Evolutionary conservation across 2,888 invertebrate genomes (phyloP).

Genomic region (Oscheius sp.): DNA sequence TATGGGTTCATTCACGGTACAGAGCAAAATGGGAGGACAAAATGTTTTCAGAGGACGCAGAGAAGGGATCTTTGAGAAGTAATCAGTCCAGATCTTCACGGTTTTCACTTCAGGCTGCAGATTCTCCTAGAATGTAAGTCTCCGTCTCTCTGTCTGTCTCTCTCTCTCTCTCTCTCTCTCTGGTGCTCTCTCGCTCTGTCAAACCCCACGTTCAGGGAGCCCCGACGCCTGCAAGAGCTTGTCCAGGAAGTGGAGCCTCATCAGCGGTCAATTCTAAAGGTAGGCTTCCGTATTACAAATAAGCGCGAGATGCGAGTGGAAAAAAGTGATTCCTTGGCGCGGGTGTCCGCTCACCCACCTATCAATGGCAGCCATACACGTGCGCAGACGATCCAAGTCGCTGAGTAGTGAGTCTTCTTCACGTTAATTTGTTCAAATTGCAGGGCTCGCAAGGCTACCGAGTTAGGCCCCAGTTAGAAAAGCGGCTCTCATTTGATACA

Average conservation of each 20-base stretch:
- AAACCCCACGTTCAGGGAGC: conserved; percentile 3
- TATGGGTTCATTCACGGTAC: too few species aligned
- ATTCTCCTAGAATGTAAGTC: conserved; percentile 23
- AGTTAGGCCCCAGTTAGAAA: conserved; percentile 22
- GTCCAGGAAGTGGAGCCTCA: conserved; percentile 25
- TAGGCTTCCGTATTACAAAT: neutral
- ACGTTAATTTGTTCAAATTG: neutral
- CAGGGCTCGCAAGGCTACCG: conserved; percentile 29
- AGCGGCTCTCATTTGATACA: conserved; percentile 25
- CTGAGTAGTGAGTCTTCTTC: neutral
- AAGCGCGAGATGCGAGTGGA: neutral
- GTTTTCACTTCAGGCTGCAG: conserved; percentile 8
- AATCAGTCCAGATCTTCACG: conserved; percentile 17
- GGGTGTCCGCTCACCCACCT: neutral
- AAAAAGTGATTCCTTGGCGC: neutral
- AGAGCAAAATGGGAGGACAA: too few species aligned
- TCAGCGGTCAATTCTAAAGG: conserved; percentile 34
- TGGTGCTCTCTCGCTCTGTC: too few species aligned
- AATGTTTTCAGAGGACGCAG: conserved; percentile 11
- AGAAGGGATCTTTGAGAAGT: conserved; percentile 17
- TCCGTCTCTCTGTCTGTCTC: neutral
- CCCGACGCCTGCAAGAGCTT: neutral
- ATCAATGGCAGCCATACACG: neutral
- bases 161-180: too few species aligned
- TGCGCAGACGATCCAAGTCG: neutral